Base-by-base conservation (phyloP, 2,113 vertebrate species). In the Bombycilla garrulus region DNA sequence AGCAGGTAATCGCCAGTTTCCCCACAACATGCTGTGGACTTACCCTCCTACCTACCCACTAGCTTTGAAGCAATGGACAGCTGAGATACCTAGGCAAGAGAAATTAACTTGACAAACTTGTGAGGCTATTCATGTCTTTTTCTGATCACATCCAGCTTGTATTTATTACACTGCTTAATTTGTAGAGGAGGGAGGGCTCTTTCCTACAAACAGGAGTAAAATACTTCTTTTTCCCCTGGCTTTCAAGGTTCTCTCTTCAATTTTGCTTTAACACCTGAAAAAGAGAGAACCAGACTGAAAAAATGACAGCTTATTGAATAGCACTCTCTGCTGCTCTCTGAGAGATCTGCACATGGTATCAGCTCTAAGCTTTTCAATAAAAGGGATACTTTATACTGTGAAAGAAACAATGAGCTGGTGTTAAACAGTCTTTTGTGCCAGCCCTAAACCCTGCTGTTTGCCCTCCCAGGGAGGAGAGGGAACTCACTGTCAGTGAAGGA, bases 281-380 rank as follows among this genome's bases (percentile, higher is more conserved):
- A 25, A 66, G 25, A 42, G 6, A 61, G 15, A 73, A 47, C 2
- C 5, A 60, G 17, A 15, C 35, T 57, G 40, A 57, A 81, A 81
- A 90, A 56, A 10, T 24, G 76, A 65, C 73, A 80, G 45, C 81
- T 91, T 89, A 72, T 93, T 50, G 87, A 94, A 92, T 35, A 96
- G 96, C 92, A 91, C 95, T 82, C 91, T 95, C 96, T 95, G 89
- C 95, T 97, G 96, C 45, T 66, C 70, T 64, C 62, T 80, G 62
- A 54, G 67, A 85, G 74, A 35, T 85, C 62, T 92, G 67, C 93
- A 94, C 11, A 28, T 33, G 18, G 13, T 24, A n/a, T 20, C 19
- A 17, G 42, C 24, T 56, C 24, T 7, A 47, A 53, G 36, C 13
- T 69, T 48, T 50, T 31, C 17, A 13, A 16, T 62, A 12, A 87